phyloP scores from a whole-genome alignment of 1,140 invertebrate genomes.

The Phymastichus coffea region DNA sequence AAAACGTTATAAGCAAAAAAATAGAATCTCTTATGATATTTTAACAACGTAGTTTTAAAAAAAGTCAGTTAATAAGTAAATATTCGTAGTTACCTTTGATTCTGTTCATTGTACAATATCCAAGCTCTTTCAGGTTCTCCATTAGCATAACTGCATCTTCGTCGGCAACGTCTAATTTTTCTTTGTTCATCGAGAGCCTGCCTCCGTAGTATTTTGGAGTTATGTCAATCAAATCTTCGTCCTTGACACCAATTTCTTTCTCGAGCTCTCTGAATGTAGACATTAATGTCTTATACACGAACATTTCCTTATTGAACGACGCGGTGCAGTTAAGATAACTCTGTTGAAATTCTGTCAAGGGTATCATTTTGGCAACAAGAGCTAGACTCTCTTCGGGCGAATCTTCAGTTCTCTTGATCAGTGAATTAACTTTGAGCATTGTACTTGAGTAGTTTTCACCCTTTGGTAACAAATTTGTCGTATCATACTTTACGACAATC shows the following conservation, averaged over 20 bases:
- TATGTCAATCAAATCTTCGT: not conserved
- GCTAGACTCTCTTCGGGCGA: not conserved
- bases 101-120: constrained; percentile 3
- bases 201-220: constrained; percentile 15
- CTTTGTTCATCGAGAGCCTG: not conserved
- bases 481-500: not conserved
- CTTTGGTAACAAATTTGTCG: not conserved
- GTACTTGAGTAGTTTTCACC: constrained; percentile 8
- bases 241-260: not conserved
- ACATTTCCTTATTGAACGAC: constrained; percentile 14
- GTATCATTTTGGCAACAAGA: constrained; percentile 7
- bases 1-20: too few species aligned
- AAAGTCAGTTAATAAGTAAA: too few species aligned
- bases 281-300: not conserved
- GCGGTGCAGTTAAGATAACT: not conserved
- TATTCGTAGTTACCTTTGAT: constrained; percentile 10
- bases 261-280: not conserved
- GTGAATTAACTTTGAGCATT: not conserved
- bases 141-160: constrained; percentile 10
- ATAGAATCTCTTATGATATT: too few species aligned
- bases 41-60: too few species aligned
- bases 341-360: not conserved
- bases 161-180: not conserved
- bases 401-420: not conserved
- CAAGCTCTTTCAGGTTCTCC: constrained; percentile 8